Evolutionary conservation across 2,888 invertebrate genomes (phyloP), one percentile per base, ranked within the genome.

Genomic region (Xestia c-nigrum): DNA sequence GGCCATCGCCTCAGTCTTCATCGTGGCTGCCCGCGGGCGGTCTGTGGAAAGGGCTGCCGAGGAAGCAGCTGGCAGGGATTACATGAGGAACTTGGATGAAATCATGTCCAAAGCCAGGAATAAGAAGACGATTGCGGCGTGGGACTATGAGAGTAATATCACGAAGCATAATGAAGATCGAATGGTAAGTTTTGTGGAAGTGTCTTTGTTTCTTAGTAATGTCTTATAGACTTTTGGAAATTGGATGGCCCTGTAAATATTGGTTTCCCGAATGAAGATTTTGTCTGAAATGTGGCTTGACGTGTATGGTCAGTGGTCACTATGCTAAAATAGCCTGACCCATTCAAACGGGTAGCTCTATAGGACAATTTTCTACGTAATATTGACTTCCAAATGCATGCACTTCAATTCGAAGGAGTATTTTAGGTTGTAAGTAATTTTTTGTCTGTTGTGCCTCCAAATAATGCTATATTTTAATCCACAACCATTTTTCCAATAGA

Each of bases 131-230:
- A 88, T 97, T n/a, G 98, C 98, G 0, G 94, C 97, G 21, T 98
- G 98, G 98, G 97, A 97, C 16, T 98, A 98, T 90, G 97, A 97
- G 50, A 97, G 98, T 1, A 98, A 98, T 91, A 97, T 98, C 21
- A 98, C 98, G 0, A 97, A 97, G 40, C 96, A 97, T 74, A 98
- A 98, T 93, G 97, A 98, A 73, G 97, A 97, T 52, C 88, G 89
- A 21, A 94, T 96, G 91, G 95, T 97, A 76, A 89, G 90, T 79
- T 59, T 31, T 59, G 7, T 38, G 14, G 19, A 5, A 24, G 16
- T n/a, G 0, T 21, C 0, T 31, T 16, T n/a, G 21, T n/a, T 12
- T 7, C 0, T 12, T 5, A n/a, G 12, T 55, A n/a, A 68, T n/a
- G 0, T 21, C 1, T 7, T 24, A 7, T 7, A 16, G 31, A 24